Base-by-base conservation (phyloP, 1,140 invertebrate species). In the Drosophila setifemur region DNA sequence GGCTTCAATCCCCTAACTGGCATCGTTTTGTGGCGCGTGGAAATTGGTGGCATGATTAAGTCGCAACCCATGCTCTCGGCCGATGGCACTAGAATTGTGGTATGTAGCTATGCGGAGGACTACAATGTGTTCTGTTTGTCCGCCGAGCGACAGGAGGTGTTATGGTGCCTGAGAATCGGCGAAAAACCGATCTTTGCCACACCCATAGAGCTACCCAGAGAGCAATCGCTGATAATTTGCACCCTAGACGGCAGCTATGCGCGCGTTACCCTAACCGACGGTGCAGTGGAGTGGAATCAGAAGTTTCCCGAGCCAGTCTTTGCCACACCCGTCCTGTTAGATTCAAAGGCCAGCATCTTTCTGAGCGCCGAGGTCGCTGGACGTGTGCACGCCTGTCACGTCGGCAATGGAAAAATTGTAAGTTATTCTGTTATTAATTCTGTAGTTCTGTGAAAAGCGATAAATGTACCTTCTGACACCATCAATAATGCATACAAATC, bases 31-130 rank as follows among this genome's bases (percentile, higher is more conserved):
- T 93, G 92, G 92, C 88, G 55, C 11, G 91, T 92, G 49, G 44
- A 85, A 39, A 92, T 93, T 28, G 87, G 78, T 2, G 91, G 90
- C 29, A 90, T 91, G 64, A 90, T 94, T 8, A 94, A 94, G 75
- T 90, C 92, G 25, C 92, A 89, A 31, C 77, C 89, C 0, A 29
- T 89, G 19, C 40, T 85, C 0, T 58, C 78, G 1, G 50, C 43
- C 8, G 63, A 85, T 49, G 50, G 58, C 1, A 40, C 14, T 1
- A 55, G 60, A 1, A 55, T 89, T n/a, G 45, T 90, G 0, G 55
- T 90, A n/a, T 86, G 73, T 21, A 89, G 86, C 43, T 90, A 90
- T 70, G 74, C 77, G 4, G 67, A 85, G 0, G 67, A 89, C 4
- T 81, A 78, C 16, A 90, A 90, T 67, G 61, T 90, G 1, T 66